Base-by-base conservation (phyloP, 2,888 invertebrate species). In the Nymphalis c-album region DNA sequence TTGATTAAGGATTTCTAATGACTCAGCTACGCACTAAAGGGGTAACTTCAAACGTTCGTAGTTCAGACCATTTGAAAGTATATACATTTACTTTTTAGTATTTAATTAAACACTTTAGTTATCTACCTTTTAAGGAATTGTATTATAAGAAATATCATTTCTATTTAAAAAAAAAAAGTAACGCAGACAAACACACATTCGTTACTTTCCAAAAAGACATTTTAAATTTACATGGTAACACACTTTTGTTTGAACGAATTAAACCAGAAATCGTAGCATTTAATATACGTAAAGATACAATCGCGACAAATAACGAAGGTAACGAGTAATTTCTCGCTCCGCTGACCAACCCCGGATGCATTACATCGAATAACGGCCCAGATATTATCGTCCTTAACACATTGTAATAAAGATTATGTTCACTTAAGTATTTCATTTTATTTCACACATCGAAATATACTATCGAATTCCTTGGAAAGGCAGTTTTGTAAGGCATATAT, bases 251-350 rank as follows among this genome's bases (percentile, higher is more conserved):
- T 22, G 47, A 55, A 47, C 18, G 22, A 64, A 57, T 48, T 48
- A 57, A 68, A 58, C 68, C 60, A 68, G 60, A 64, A 68, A 60
- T 64, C 60, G 57, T 64, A 60, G 40, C 60, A 61, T 53, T 48
- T 66, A 66, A 66, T 65, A 47, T 58, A 64, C 59, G 22, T 50
- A 57, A 31, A 57, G 53, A 60, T 65, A 71, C 18, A 53, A 69
- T 71, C 67, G 62, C 62, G 63, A 67, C 45, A 62, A 74, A 77
- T 73, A 72, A 71, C 72, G 60, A 62, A 68, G 20, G 57, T 71
- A 78, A 76, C 74, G 63, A 72, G 67, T 76, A 79, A 85, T 85
- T 85, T 79, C 69, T 79, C 80, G 85, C 82, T 85, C 83, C 73
- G 76, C 64, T 82, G 82, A 66, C 69, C 75, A 74, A 72, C 76